Conservation (phyloP, 2,113 vertebrate species). For the Tympanuchus pallidicinctus region DNA sequence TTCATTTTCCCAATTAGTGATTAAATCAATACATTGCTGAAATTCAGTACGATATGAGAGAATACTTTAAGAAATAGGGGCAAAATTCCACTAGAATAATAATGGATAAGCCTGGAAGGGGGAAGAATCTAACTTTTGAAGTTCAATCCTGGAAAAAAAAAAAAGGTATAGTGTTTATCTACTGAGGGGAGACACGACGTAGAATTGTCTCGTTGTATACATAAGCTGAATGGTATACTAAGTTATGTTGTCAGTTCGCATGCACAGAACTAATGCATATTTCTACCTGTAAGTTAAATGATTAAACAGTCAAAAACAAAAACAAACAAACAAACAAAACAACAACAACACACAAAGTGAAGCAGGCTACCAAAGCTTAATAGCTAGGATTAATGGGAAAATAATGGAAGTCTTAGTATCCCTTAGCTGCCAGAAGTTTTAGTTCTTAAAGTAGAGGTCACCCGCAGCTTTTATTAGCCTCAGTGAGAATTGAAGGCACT, state of each 20-base stretch:
- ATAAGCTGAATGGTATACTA: not conserved
- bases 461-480: not conserved
- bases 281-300: constrained; percentile 21
- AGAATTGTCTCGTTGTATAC: not conserved
- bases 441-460: not conserved
- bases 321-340: no score
- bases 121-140: constrained; percentile 37
- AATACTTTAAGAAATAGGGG: constrained; percentile 32
- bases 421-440: not conserved
- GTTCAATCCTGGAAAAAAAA: not conserved
- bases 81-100: constrained; percentile 29
- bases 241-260: constrained; percentile 26
- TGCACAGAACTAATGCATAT: not conserved
- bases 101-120: not conserved
- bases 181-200: no score
- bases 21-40: constrained; percentile 28
- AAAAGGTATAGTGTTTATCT: constrained; percentile 6
- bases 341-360: not conserved
- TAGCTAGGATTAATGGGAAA: not conserved
- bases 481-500: not conserved
- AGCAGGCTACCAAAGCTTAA: not conserved
- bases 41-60: constrained; percentile 11
- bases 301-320: constrained; percentile 20
- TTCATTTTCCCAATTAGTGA: constrained; percentile 26
- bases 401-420: not conserved